Conservation (phyloP, 2,797 vertebrate genomes). For the Scolopax bukidnonensis region DNA sequence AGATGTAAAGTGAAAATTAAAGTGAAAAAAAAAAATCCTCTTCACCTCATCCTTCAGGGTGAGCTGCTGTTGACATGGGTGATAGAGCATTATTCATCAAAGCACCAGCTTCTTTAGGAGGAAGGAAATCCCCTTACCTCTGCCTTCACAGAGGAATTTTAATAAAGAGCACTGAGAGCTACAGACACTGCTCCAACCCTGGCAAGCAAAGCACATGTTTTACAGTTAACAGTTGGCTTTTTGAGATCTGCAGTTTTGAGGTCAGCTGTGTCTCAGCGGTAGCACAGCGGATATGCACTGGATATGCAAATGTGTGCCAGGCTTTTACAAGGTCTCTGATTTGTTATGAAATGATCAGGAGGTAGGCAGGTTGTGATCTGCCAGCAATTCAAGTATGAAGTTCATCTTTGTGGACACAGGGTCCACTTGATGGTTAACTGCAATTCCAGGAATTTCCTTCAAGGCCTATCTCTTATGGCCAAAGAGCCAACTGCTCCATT, state of each 20-base stretch:
- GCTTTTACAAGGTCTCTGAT: neutral
- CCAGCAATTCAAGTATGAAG: neutral
- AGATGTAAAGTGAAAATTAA: neutral
- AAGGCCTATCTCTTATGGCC: neutral
- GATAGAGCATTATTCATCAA: neutral
- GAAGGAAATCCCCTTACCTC: conserved; percentile 11
- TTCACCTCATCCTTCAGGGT: neutral
- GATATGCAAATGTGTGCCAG: neutral
- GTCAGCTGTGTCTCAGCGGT: neutral
- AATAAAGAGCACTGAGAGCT: neutral
- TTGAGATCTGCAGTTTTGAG: neutral
- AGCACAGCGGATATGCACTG: neutral
- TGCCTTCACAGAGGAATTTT: neutral
- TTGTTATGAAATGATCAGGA: neutral
- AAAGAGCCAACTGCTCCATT: neutral
- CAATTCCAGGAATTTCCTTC: neutral
- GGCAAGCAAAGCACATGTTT: neutral
- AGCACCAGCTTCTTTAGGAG: neutral
- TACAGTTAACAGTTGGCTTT: neutral
- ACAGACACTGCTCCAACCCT: neutral
- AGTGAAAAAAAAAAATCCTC: neutral
- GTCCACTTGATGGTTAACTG: neutral
- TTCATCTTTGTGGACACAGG: neutral
- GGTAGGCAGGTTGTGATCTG: neutral
- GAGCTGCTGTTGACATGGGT: neutral